These are phyloP conservation scores for Chloropsis hardwickii DNA, from an alignment of 2,113 vertebrate species.

Conservation along the genomic window DNA sequence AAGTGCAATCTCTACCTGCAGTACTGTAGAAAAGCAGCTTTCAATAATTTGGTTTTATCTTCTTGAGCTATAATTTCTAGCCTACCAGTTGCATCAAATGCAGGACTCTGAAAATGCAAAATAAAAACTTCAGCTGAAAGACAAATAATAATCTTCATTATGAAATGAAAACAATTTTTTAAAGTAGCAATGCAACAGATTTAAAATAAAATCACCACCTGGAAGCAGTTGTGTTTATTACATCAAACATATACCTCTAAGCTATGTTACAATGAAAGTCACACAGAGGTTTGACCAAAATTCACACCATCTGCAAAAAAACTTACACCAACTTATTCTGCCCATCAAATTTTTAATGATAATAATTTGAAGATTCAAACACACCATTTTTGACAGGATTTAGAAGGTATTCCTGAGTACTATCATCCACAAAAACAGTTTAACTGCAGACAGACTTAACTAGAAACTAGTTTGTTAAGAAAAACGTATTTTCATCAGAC, in stretches of 20 bases:
- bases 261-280: accelerated
- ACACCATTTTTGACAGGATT: background rate
- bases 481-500: background rate
- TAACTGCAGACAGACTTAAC: background rate
- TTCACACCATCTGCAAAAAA: background rate
- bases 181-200: background rate
- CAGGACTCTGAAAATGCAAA: conserved; percentile 74
- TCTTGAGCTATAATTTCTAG: conserved; percentile 80
- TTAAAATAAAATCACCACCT: background rate
- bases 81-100: conserved; percentile 75
- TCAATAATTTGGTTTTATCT: conserved; percentile 89
- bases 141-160: background rate
- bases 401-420: background rate
- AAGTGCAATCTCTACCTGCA: conserved; percentile 81
- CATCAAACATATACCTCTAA: background rate
- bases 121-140: background rate
- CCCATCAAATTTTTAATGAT: background rate
- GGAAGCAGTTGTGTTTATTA: background rate
- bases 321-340: background rate
- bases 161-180: background rate
- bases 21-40: conserved; percentile 92
- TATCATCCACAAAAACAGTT: background rate
- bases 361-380: background rate
- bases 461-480: background rate
- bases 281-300: background rate